These are phyloP conservation scores for Gonioctena quinquepunctata DNA, from an alignment of 1,140 invertebrate genomes.

Conservation along the genomic window DNA sequence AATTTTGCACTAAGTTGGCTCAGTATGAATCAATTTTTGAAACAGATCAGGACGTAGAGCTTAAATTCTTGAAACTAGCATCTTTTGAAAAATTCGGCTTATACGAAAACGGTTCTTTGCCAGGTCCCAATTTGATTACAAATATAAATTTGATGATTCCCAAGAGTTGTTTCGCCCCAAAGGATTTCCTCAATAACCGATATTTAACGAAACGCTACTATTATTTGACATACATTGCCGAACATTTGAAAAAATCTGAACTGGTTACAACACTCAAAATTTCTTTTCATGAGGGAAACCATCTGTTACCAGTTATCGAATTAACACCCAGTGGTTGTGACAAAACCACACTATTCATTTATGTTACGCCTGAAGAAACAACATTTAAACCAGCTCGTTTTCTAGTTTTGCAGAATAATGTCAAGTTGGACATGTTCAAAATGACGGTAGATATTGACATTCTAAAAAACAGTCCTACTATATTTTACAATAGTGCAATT, in stretches of 20 bases:
- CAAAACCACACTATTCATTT: constrained; percentile 63
- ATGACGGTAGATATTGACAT: constrained; percentile 46
- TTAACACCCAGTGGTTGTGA: constrained; percentile 63
- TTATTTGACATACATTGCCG: constrained; percentile 74
- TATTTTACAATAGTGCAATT: constrained; percentile 72
- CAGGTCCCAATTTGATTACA: constrained; percentile 63
- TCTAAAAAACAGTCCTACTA: constrained; percentile 62
- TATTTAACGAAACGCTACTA: constrained; percentile 82
- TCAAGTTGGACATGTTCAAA: constrained; percentile 65
- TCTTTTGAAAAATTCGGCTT: constrained; percentile 69
- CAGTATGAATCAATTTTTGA: constrained; percentile 20
- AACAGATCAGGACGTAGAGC: constrained; percentile 46
- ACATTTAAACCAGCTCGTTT: constrained; percentile 75
- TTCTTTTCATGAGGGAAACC: constrained; percentile 61
- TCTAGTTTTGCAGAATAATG: constrained; percentile 74
- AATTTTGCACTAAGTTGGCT: constrained; percentile 33
- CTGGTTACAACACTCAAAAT: constrained; percentile 61
- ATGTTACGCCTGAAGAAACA: constrained; percentile 63
- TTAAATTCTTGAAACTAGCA: constrained; percentile 67
- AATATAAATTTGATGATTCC: constrained; percentile 75
- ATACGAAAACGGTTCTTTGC: constrained; percentile 60
- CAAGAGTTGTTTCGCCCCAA: constrained; percentile 64
- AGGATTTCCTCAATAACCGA: constrained; percentile 80
- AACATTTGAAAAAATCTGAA: constrained; percentile 61
- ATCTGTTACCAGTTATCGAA: constrained; percentile 71